A percentile compares a stretch with the other conserved stretches of the same genome.
Evolutionary conservation across 2,888 invertebrate genomes (phyloP).

Genomic region (Ametastegia equiseti): DNA sequence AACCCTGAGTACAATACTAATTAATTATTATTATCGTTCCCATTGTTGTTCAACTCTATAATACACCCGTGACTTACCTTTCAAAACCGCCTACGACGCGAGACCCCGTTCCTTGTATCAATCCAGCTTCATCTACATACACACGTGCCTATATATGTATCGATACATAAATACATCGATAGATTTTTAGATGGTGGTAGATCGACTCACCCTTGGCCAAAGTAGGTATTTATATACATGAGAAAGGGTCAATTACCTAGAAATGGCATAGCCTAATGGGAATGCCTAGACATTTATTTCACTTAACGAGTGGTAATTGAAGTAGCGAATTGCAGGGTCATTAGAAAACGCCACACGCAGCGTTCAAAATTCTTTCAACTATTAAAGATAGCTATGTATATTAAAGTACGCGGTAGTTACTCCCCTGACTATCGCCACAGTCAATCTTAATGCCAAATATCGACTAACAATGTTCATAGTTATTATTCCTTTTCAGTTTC

Average conservation of each 20-base stretch:
- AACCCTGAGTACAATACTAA: constrained; percentile 44
- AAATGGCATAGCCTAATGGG: constrained; percentile 33
- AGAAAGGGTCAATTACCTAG: constrained; percentile 6
- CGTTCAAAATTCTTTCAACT: background rate
- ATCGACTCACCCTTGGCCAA: background rate
- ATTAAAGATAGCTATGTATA: background rate
- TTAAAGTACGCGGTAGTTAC: background rate
- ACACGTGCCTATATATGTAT: background rate
- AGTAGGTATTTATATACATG: background rate
- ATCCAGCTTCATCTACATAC: background rate
- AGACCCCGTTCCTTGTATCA: background rate
- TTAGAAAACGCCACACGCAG: constrained; percentile 39
- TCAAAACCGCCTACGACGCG: constrained; percentile 19
- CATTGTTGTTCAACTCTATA: constrained; percentile 10
- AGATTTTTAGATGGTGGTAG: background rate
- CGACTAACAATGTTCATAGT: background rate
- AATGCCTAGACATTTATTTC: constrained; percentile 38
- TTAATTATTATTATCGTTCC: constrained; percentile 44
- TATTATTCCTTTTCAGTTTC: background rate
- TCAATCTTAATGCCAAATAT: background rate
- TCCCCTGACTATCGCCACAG: background rate
- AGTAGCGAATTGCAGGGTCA: constrained; percentile 30
- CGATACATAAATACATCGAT: background rate
- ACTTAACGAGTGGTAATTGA: constrained; percentile 43
- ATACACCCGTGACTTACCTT: constrained; percentile 31